Evolutionary conservation across 1,140 invertebrate species (phyloP).

Genomic region (Caenorhabditis briggsae): DNA sequence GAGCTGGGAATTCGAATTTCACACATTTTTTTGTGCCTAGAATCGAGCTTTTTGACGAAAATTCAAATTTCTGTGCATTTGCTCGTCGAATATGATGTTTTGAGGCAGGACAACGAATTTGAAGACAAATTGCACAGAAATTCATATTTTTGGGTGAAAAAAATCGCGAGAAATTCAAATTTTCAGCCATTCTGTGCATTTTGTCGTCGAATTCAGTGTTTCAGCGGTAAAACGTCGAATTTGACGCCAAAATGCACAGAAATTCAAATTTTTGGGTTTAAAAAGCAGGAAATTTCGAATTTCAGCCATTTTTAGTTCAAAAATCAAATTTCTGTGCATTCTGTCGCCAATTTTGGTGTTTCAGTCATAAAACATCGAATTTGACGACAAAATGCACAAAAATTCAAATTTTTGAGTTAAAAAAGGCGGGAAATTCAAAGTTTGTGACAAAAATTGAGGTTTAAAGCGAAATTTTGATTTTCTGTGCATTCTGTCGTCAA

Average conservation of each 20-base stretch:
- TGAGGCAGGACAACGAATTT: too few species aligned
- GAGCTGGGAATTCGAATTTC: slow-evolving; percentile 80
- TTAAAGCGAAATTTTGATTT: too few species aligned
- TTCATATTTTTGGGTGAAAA: slow-evolving; percentile 99
- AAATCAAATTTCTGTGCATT: not conserved
- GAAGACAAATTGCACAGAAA: too few species aligned
- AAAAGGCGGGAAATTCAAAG: not conserved
- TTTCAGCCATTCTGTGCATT: not conserved
- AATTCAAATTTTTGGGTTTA: not conserved
- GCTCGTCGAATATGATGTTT: too few species aligned
- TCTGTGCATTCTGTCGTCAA: too few species aligned
- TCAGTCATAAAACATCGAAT: too few species aligned
- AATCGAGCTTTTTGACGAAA: too few species aligned
- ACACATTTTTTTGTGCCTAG: too few species aligned
- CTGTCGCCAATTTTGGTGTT: not conserved
- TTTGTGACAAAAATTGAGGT: too few species aligned
- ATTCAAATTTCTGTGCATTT: too few species aligned
- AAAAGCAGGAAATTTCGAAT: not conserved
- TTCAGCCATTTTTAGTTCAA: not conserved
- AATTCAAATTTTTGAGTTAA: not conserved
- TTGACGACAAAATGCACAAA: not conserved
- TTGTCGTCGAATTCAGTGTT: not conserved
- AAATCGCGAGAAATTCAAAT: slow-evolving; percentile 86
- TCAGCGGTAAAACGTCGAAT: not conserved
- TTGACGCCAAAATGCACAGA: not conserved